Evolutionary conservation across 2,113 vertebrate genomes (phyloP).

Genomic region (Chaetops frenatus): DNA sequence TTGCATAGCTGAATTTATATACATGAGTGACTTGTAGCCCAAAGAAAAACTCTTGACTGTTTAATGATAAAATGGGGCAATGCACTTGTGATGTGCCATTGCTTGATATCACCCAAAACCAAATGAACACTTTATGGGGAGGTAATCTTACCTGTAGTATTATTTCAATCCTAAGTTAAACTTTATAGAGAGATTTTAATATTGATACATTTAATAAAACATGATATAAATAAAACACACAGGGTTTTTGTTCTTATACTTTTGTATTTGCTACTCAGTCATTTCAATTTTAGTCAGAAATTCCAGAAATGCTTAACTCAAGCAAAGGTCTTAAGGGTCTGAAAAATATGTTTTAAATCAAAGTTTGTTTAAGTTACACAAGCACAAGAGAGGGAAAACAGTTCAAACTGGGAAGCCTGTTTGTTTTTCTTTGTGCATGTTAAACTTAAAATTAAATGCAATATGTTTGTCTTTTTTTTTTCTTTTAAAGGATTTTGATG

Average conservation of each 20-base stretch:
- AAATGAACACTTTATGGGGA: not conserved
- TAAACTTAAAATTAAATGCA: conserved; percentile 19
- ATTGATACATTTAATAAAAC: not conserved
- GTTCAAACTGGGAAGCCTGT: not conserved
- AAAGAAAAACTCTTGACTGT: not conserved
- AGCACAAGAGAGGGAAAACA: not conserved
- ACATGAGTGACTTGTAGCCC: not conserved
- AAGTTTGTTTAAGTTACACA: conserved; percentile 10
- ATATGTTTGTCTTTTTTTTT: not conserved
- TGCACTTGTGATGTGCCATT: not conserved
- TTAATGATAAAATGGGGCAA: not conserved
- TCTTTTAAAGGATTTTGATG: not conserved
- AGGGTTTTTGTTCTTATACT: not conserved
- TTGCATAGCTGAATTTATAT: not conserved
- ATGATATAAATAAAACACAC: not conserved
- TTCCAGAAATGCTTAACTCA: conserved; percentile 45
- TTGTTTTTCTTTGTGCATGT: conserved; percentile 20
- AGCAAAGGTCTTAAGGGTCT: not conserved
- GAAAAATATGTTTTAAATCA: conserved; percentile 53
- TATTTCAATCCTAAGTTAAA: not conserved
- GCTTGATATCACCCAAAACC: not conserved
- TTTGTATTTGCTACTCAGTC: not conserved
- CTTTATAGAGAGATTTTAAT: not conserved
- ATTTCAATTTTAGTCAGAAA: conserved; percentile 18
- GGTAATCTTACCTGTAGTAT: not conserved